phyloP scores from a whole-genome alignment of 2,888 invertebrate species.

The Nowickia ferox region DNA sequence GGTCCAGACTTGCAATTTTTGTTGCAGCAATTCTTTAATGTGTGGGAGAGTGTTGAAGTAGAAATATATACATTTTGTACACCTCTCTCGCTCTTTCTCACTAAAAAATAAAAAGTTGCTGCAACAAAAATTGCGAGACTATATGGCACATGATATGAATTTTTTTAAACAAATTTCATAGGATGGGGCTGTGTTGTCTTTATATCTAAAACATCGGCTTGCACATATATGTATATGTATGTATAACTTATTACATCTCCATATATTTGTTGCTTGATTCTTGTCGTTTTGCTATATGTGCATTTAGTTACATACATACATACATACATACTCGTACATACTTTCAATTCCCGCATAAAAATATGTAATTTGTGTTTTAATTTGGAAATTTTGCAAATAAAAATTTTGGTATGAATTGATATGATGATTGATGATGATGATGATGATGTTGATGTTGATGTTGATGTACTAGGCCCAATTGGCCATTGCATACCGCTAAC shows the following conservation, averaged over 20 bases:
- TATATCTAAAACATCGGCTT: not conserved
- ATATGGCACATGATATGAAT: no score
- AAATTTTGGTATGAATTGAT: not conserved
- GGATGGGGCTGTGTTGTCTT: not conserved
- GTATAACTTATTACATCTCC: not conserved
- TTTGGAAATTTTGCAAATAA: slow-evolving; percentile 54
- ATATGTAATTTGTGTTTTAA: slow-evolving; percentile 43
- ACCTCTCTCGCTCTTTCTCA: no score
- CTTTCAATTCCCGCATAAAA: slow-evolving; percentile 14
- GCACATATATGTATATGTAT: not conserved
- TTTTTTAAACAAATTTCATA: not conserved
- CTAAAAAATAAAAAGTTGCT: no score
- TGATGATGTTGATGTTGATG: slow-evolving; percentile 58
- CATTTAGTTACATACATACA: no score
- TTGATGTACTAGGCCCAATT: slow-evolving; percentile 80
- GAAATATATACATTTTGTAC: no score
- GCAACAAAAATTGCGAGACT: no score
- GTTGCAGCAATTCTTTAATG: no score
- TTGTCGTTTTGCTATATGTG: slow-evolving; percentile 20
- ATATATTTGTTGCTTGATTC: slow-evolving; percentile 24
- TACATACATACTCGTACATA: no score
- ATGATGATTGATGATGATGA: slow-evolving; percentile 55
- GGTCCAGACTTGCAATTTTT: no score
- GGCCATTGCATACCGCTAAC: slow-evolving; percentile 82
- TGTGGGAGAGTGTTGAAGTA: no score